Evolutionary conservation across 2,888 invertebrate genomes (phyloP), one percentile per base, ranked within the genome.

Genomic region (Sepiola atlantica): DNA sequence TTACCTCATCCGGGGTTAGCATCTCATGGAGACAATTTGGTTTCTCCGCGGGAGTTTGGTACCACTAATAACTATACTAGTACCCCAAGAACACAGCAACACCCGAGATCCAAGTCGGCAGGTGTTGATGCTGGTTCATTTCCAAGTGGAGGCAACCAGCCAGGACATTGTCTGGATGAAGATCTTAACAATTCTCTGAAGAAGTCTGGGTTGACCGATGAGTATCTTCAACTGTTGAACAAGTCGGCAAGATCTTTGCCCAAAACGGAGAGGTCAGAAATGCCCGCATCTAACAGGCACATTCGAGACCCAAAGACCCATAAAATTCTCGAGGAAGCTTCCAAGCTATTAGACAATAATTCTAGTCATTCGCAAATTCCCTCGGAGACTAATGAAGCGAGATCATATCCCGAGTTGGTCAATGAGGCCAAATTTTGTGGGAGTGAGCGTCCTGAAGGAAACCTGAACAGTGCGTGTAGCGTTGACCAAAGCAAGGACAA

Each of bases 191-290:
- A 54, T 92, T 92, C 92, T 54, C 55, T 92, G 16, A 92, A 54
- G 28, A 45, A 32, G 54, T 55, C 92, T 28, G 92, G 92, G 18
- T 45, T 92, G n/a, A 92, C 92, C 14, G 92, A 92, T 28, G 92
- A 92, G 54, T 92, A 92, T 45, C 55, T 92, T 28, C 54, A 92
- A 35, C 20, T 92, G 21, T 45, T 92, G 45, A 55, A 28, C n/a
- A 92, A 92, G 55, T 92, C 92, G 4, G 92, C 55, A n/a, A 35
- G 55, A 54, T 92, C 92, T 92, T 92, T 55, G 54, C 92, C 92
- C n/a, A n/a, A 77, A 77, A 92, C 24, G 1, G 92, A 92, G 32
- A 28, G 12, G 32, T 32, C n/a, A 20, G 35, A 45, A 45, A 92
- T 45, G 28, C 18, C 35, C 2, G 32, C 24, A n/a, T 92, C 92